Base-by-base conservation (phyloP, 2,797 vertebrate species). In the Rhinogobio ventralis region DNA sequence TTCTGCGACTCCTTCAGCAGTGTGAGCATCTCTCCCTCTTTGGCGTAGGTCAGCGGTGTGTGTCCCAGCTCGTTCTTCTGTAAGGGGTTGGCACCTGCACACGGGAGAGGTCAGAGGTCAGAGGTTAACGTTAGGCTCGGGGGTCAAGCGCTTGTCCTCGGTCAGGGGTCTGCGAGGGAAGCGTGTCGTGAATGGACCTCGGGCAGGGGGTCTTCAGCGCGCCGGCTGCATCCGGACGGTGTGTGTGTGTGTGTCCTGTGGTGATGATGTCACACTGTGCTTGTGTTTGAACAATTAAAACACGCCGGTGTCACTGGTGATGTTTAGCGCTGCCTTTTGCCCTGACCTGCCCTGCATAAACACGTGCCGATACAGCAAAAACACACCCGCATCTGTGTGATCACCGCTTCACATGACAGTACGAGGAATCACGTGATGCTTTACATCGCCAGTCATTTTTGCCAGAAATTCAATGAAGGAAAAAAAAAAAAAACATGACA, bases 21-120 rank as follows among this genome's bases (percentile, higher is more conserved):
- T 33, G 92, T 91, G 92, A 94, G 91, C 81, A 97, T 92, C 69
- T 98, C 97, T 60, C 98, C 98, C 68, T 99, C 97, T 7, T 96
- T 97, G 76, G 97, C 96, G 0, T 99, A 99, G 89, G 96, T 95
- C 90, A 95, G 91, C 0, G 98, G 92, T 0, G 95, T 96, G 89
- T 99, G 97, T 82, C 97, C 98, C 95, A 98, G 95, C 62, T 95
- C 95, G 1, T 98, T 99, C 91, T 94, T 94, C 94, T 96, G 97
- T 88, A 97, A 89, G 77, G 98, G 98, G 93, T 92, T 96, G 87
- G 97, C 97, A 95, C 97, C 98, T 99, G 93, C 67, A 1, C 73
- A 82, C 30, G 81, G 42, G 23, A 86, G 88, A 84, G 91, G 88
- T 90, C 79, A 90, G 82, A 92, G 90, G 92, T 91, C 57, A 86